These are phyloP conservation scores for Agraylea sexmaculata DNA, from an alignment of 1,140 invertebrate species.

Conservation along the genomic window DNA sequence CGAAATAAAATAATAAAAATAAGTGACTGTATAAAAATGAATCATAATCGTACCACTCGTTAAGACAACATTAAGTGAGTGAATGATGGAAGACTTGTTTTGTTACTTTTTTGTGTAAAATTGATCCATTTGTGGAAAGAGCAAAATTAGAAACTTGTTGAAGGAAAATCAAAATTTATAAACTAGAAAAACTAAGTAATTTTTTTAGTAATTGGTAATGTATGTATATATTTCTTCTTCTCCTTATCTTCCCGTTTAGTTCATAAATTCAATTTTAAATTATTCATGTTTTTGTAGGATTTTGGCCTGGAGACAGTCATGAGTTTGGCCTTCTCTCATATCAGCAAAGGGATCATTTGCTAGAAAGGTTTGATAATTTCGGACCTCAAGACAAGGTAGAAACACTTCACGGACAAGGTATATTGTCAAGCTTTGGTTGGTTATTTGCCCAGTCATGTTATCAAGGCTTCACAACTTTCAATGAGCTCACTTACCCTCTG, in stretches of 20 bases:
- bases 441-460: conserved; percentile 68
- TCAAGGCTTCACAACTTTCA: conserved; percentile 78
- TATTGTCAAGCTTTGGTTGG: conserved; percentile 69
- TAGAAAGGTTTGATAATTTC: conserved; percentile 32
- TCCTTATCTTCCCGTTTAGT: too few species aligned
- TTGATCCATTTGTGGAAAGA: too few species aligned
- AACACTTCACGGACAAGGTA: conserved; percentile 55
- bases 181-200: too few species aligned
- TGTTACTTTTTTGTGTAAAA: too few species aligned
- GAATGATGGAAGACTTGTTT: too few species aligned
- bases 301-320: conserved; percentile 63
- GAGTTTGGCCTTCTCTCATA: conserved; percentile 68
- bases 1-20: too few species aligned
- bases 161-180: too few species aligned
- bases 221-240: neutral
- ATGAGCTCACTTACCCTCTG: conserved; percentile 81
- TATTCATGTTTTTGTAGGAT: conserved; percentile 43
- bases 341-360: conserved; percentile 48
- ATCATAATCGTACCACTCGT: too few species aligned
- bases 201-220: neutral
- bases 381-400: conserved; percentile 44
- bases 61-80: too few species aligned
- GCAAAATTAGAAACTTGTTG: too few species aligned
- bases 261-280: conserved; percentile 2
- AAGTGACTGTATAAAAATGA: too few species aligned